Evolutionary conservation across 2,113 vertebrate species (phyloP), one percentile per base, ranked within the genome.

Genomic region (Pollachius pollachius): DNA sequence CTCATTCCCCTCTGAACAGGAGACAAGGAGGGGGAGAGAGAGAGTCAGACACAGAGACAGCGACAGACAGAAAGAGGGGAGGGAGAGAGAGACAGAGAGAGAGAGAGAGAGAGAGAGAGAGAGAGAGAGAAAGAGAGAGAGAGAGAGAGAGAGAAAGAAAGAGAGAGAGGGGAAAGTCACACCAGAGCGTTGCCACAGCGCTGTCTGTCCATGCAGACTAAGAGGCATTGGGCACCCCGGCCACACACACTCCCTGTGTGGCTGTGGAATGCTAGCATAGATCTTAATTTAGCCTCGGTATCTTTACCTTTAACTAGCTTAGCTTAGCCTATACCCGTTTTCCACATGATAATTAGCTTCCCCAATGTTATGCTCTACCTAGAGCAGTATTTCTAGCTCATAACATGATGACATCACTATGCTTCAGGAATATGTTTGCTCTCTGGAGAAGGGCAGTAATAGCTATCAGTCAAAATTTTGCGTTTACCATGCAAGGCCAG

Each of bases 1-100:
- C 86, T 96, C 95, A 4, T 95, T 99, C 81, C 94, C 94, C 91
- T 95, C 97, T 99, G 83, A 18, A 80, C 77, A 78, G 74, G 73
- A 82, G 83, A 85, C 67, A 84, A 76, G 85, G 67, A 80, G 56
- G 80, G 34, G 69, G 41, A 9, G 41, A 48, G 41, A 74, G 76
- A 82, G 83, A 85, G 65, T 83, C 73, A 85, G 69, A 81, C 52
- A 81, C 19, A 71, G 58, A 76, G 48, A 17, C 70, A 69, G 71
- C 41, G 61, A 37, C 52, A 66, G 17, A 41, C 65, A 75, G 71
- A 1, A 54, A 15, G 4, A 54, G 16, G 52, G 52, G 52, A 2
- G 30, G 3, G 30, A 41, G 11, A 34, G 67, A 80, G 56, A 80
- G 34, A 69, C 8, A 9, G 41, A 48, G 41, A 74, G 76, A 82